Percentiles rank a stretch among this genome's conserved stretches.
These are phyloP conservation scores for Eudasyphora cyanicolor DNA, from an alignment of 2,888 invertebrate genomes.

Conservation along the genomic window DNA sequence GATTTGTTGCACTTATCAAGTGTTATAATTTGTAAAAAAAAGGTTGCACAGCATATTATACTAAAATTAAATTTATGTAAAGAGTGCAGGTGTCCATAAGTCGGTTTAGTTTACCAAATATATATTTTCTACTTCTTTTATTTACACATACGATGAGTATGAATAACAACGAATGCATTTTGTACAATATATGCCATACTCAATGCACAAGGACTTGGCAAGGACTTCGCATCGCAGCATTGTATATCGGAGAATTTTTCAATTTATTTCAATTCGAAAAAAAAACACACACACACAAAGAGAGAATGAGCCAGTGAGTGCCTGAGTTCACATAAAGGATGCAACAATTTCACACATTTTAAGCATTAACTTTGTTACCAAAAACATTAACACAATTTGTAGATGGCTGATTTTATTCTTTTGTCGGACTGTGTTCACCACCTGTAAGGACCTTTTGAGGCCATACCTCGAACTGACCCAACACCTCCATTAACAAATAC, in stretches of 20 bases:
- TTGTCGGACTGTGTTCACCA: background rate
- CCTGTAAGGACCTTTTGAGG: conserved; percentile 21
- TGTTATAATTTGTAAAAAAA: too few relatives aligned
- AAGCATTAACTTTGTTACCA: conserved; percentile 46
- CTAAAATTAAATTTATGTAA: too few relatives aligned
- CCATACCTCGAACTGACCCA: background rate
- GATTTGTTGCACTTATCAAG: too few relatives aligned
- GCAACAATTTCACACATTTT: conserved; percentile 54
- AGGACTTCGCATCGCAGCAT: background rate
- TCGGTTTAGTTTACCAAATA: too few relatives aligned
- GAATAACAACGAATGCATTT: too few relatives aligned
- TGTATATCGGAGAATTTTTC: background rate
- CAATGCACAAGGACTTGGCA: background rate
- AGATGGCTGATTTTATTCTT: background rate
- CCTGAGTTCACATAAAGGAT: background rate
- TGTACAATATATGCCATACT: background rate
- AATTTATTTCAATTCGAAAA: background rate
- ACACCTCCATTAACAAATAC: background rate
- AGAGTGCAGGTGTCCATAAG: too few relatives aligned
- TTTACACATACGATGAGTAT: too few relatives aligned
- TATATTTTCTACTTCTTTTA: too few relatives aligned
- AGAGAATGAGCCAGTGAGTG: background rate
- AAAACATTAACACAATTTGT: conserved; percentile 45
- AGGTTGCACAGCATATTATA: too few relatives aligned
- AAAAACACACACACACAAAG: background rate